Percentiles rank a stretch among this genome's conserved stretches.
Evolutionary conservation across 1,140 invertebrate genomes (phyloP).

Genomic region (Atopsyche davidsoni): DNA sequence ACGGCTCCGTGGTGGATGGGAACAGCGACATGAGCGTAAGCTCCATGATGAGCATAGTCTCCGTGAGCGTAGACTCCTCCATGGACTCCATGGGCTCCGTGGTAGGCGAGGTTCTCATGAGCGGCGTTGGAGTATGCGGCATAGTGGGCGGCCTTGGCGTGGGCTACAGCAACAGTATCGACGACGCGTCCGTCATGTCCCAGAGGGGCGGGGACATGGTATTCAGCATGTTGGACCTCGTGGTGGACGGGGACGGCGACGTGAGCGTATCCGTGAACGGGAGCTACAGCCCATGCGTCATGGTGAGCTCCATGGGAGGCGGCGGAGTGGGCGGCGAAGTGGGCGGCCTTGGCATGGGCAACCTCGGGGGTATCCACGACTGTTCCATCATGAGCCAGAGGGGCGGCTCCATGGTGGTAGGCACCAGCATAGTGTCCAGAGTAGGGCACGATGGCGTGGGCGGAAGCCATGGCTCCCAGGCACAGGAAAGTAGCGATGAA

Average conservation of each 20-base stretch:
- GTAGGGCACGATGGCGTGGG: neutral
- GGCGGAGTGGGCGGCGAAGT: slow-evolving; percentile 20
- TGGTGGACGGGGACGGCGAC: too few species aligned
- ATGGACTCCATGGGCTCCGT: slow-evolving; percentile 2
- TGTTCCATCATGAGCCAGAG: slow-evolving; percentile 31
- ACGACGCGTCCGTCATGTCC: slow-evolving; percentile 11
- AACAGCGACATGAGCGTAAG: slow-evolving; percentile 1
- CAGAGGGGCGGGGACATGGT: slow-evolving; percentile 31
- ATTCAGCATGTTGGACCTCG: too few species aligned
- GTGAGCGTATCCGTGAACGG: neutral
- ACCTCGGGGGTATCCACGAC: neutral
- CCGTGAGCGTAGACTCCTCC: slow-evolving; percentile 10
- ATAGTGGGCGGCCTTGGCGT: slow-evolving; percentile 37
- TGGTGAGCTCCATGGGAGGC: slow-evolving; percentile 20
- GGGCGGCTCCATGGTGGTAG: too few species aligned
- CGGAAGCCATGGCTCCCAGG: slow-evolving; percentile 18
- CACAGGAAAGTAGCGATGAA: slow-evolving; percentile 21
- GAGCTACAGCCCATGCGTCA: neutral
- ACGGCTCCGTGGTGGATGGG: too few species aligned
- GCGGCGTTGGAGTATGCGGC: slow-evolving; percentile 27
- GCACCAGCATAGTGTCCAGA: neutral
- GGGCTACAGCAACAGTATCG: slow-evolving; percentile 8
- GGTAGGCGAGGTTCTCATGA: slow-evolving; percentile 4
- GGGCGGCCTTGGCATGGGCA: slow-evolving; percentile 5
- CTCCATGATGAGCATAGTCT: neutral